Evolutionary conservation across 2,113 vertebrate species (phyloP), one percentile per base, ranked within the genome.

Genomic region (Otus sunia): DNA sequence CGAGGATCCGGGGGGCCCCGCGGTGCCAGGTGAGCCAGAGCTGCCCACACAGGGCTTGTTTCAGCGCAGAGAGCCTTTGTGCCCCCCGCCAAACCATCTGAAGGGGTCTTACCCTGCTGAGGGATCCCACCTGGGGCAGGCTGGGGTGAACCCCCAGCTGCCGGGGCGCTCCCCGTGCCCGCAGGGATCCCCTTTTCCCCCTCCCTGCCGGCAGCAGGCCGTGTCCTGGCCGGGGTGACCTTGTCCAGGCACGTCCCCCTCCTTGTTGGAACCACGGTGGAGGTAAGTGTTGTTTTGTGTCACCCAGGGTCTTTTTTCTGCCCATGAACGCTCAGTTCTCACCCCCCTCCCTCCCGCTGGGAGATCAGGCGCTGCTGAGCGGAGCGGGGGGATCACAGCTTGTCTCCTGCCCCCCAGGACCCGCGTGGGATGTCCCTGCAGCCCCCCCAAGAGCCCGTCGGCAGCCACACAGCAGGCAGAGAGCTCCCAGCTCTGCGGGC

Each of bases 1-100:
- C 0, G 6, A 55, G 36, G 47, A 29, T 1, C 2, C 0, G 1
- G 47, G 25, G 27, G 69, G 32, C 49, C 30, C 75, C 1, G 27
- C 2, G 1, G 66, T 62, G 26, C 63, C 69, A 1, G 77, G 91
- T 93, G 62, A 69, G 86, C 12, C 30, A 12, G 56, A 47, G 41
- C 8, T 32, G 27, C 52, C 34, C 1, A 4, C 8, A 1, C 3
- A 10, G 83, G 52, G 52, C n/a, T 3, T 0, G 6, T 29, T 8
- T 25, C 15, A 7, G 23, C 3, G 14, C 52, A 2, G 12, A 16
- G 22, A 49, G 14, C 15, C 43, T 39, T 29, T 9, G 3, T 2
- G 8, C 12, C 19, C 10, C 10, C 34, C 34, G 14, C 22, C 15
- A 10, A 14, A 23, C 17, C 6, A 1, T 9, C 53, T 49, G 5